Percentiles rank a stretch among this genome's conserved stretches.
phyloP scores from a whole-genome alignment of 2,113 vertebrate genomes.

The Thymallus thymallus region DNA sequence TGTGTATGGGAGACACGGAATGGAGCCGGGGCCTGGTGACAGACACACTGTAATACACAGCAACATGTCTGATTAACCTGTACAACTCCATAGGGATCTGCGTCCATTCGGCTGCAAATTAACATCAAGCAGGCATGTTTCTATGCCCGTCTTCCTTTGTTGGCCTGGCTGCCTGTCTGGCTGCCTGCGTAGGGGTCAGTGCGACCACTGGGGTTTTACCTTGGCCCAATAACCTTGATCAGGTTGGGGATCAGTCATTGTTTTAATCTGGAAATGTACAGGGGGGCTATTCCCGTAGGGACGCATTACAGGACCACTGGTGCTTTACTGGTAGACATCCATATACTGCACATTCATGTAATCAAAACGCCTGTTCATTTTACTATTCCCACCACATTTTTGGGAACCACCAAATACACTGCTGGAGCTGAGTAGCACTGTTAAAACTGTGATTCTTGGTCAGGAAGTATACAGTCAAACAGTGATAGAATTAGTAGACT shows the following conservation, averaged over 20 bases:
- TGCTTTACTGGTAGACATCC: conserved; percentile 63
- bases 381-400: not conserved
- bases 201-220: conserved; percentile 22
- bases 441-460: too few species aligned
- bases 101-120: not conserved
- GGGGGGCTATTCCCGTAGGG: too few species aligned
- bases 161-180: not conserved
- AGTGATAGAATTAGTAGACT: too few species aligned
- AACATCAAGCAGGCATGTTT: not conserved
- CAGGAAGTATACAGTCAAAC: too few species aligned
- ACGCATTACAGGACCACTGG: conserved; percentile 38
- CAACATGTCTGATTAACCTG: conserved; percentile 6
- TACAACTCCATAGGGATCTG: conserved; percentile 1
- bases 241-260: not conserved
- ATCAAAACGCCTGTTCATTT: not conserved
- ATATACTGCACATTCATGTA: conserved; percentile 53
- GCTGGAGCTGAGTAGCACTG: too few species aligned
- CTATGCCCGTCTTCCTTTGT: conserved; percentile 1
- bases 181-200: conserved; percentile 22
- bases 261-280: too few species aligned
- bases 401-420: conserved; percentile 3
- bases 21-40: not conserved
- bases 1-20: not conserved
- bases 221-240: conserved; percentile 55
- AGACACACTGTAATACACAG: not conserved